Conservation (phyloP, 1,140 invertebrate genomes). For the Pseudoatta argentina region DNA sequence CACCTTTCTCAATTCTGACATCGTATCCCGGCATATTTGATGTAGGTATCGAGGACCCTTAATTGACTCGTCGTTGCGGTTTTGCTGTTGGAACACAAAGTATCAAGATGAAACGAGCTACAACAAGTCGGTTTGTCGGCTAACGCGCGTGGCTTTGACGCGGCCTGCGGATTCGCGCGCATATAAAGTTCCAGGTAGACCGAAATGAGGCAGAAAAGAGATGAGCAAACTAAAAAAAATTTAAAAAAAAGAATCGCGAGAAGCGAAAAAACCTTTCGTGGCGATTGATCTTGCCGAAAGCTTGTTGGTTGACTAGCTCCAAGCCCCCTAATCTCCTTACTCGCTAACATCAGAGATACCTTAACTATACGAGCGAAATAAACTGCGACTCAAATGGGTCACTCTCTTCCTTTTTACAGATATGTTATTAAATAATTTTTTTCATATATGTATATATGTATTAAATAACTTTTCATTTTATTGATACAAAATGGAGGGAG, state of each 20-base stretch:
- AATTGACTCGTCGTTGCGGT: conserved; percentile 51
- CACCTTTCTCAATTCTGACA: conserved; percentile 1
- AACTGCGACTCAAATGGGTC: background rate
- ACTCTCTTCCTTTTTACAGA: conserved; percentile 9
- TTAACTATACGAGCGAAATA: background rate
- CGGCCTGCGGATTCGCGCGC: conserved; percentile 30
- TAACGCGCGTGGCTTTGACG: conserved; percentile 35
- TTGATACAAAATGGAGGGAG: too few relatives aligned
- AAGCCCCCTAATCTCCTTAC: conserved; percentile 42
- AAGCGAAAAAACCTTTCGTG: conserved; percentile 60
- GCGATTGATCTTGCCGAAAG: conserved; percentile 73
- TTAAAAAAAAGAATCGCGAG: conserved; percentile 14
- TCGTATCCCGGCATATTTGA: conserved; percentile 1
- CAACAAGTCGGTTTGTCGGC: conserved; percentile 44
- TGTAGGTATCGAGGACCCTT: conserved; percentile 35
- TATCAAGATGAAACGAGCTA: conserved; percentile 38
- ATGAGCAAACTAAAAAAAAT: conserved; percentile 26
- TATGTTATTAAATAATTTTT: conserved; percentile 6
- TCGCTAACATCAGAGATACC: conserved; percentile 1
- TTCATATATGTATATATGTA: background rate
- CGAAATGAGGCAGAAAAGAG: conserved; percentile 2
- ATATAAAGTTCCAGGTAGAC: conserved; percentile 44
- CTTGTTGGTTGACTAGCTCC: conserved; percentile 20
- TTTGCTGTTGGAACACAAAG: conserved; percentile 30
- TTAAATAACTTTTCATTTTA: too few relatives aligned